Base-by-base conservation (phyloP, 2,797 vertebrate genomes). In the Sebastolobus alascanus region DNA sequence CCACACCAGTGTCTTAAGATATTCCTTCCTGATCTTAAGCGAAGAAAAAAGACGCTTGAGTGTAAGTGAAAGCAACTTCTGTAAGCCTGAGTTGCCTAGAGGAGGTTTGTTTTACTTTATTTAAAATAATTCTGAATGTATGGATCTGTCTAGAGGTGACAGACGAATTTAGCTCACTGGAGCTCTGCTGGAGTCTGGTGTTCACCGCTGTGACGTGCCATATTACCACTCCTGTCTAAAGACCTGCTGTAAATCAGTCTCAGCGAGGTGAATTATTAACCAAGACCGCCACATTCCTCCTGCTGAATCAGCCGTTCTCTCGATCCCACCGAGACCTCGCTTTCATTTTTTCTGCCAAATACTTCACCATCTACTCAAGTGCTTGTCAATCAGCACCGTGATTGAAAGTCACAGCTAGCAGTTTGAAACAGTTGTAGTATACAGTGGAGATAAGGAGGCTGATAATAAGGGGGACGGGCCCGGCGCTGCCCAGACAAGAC, bases 201-300 rank as follows among this genome's bases (percentile, higher is more conserved):
- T 63, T 79, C 73, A 61, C 10, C 8, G 25, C 31, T 38, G 40
- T 79, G 79, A 75, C 31, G 54, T 73, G 77, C 63, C 66, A 68
- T 64, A 35, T 75, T 75, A 40, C 82, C 73, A 55, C 87, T 80
- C 66, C 80, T 29, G 73, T 70, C 56, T 50, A 56, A 83, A 86
- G 79, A 80, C 46, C 59, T 67, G 81, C 78, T 69, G 87, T 90
- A 88, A 93, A 92, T 90, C 81, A 85, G 27, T 82, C 74, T 71
- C 79, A 78, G 59, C 0, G 54, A 54, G 25, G 85, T 84, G 72
- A 93, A 92, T 92, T 73, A 91, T 93, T 92, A 93, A 92, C 91
- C 37, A 0, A 60, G 75, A 52, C 52, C 37, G 63, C 20, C 78
- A 59, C 85, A 85, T 78, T 90, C 78, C 8, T 83, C 1, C 0